Conservation (phyloP, 64 coral and sea anemone species). For the Pachyseris speciosa region DNA sequence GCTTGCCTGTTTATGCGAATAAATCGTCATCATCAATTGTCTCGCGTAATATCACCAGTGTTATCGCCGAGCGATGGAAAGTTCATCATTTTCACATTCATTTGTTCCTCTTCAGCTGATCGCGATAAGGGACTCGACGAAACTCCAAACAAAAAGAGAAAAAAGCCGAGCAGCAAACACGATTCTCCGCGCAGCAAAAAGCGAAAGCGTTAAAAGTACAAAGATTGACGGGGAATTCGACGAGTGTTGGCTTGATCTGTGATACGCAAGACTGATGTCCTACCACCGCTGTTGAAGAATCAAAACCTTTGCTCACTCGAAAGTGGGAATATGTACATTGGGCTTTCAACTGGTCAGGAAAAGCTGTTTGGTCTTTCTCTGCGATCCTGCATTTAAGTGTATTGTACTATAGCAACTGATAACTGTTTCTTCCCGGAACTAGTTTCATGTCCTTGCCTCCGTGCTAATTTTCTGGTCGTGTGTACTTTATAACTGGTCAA, state of each 20-base stretch:
- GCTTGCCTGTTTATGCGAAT: no score
- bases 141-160: slow-evolving; percentile 13
- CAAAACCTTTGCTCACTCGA: background rate
- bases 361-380: background rate
- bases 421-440: no score
- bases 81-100: background rate
- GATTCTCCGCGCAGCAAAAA: slow-evolving; percentile 38
- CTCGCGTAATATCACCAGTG: no score
- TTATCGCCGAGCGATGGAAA: background rate
- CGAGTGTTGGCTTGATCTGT: no score
- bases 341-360: background rate
- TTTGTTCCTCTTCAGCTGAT: slow-evolving; percentile 18
- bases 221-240: background rate
- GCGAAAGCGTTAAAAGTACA: background rate
- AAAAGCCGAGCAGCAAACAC: slow-evolving; percentile 36
- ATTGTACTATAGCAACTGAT: no score
- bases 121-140: slow-evolving; percentile 23
- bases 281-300: no score
- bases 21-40: no score
- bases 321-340: background rate
- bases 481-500: no score
- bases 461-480: no score
- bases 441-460: no score
- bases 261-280: no score
- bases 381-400: background rate